These are phyloP conservation scores for Toxotes lorentzi DNA, from an alignment of 2,797 vertebrate species.

Conservation along the genomic window DNA sequence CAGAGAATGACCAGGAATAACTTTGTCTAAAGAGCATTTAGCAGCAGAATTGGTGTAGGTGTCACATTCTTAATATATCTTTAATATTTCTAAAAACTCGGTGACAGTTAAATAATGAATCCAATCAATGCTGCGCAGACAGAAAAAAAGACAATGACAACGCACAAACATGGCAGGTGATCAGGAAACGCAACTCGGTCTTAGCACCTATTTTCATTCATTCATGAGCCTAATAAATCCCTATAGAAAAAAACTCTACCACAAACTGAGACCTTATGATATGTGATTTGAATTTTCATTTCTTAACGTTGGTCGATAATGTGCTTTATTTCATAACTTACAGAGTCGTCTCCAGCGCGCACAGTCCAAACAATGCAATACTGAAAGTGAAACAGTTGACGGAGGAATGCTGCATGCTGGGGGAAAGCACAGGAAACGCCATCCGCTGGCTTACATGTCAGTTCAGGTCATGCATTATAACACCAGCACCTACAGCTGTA, in stretches of 20 bases:
- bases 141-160: not conserved
- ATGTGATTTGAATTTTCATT: too few relatives aligned
- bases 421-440: conserved; percentile 53
- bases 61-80: not conserved
- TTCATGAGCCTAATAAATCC: not conserved
- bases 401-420: conserved; percentile 69
- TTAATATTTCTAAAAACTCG: not conserved
- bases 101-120: rapidly evolving
- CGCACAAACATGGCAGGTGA: not conserved
- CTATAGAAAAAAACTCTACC: rapidly evolving
- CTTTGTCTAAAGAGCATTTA: not conserved
- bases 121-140: not conserved
- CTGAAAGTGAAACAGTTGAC: conserved; percentile 78
- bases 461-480: too few relatives aligned
- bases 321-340: conserved; percentile 1
- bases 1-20: not conserved
- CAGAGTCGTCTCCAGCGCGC: not conserved
- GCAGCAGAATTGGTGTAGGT: not conserved
- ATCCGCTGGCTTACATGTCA: not conserved
- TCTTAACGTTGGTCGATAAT: rapidly evolving
- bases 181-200: conserved; percentile 28
- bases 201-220: conserved; percentile 10
- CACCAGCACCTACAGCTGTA: not conserved
- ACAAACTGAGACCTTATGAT: not conserved
- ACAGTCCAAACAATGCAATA: not conserved